phyloP scores from a whole-genome alignment of 2,888 invertebrate species.

The Drosophila limbata region DNA sequence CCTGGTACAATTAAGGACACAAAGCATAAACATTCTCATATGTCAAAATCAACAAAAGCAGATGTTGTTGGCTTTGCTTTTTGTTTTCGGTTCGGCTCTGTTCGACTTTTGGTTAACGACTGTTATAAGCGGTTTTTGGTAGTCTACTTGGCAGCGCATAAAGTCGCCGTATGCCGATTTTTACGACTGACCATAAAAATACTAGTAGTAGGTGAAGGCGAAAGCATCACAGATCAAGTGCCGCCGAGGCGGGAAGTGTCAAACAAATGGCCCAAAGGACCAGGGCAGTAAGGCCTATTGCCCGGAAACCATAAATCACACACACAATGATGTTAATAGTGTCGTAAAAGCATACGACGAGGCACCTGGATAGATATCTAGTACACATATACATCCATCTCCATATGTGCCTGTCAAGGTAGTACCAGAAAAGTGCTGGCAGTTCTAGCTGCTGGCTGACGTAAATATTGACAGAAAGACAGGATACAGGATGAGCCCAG shows the following conservation, averaged over 20 bases:
- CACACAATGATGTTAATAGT: conserved; percentile 68
- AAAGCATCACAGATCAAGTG: conserved; percentile 47
- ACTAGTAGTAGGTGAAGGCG: conserved; percentile 36
- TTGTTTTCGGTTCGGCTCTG: conserved; percentile 1
- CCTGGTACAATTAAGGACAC: conserved; percentile 43
- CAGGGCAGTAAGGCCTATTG: conserved; percentile 30
- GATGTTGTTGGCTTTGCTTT: conserved; percentile 43
- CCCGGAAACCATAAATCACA: conserved; percentile 49
- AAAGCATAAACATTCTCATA: conserved; percentile 57
- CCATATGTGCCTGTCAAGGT: not conserved
- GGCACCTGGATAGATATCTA: conserved; percentile 39
- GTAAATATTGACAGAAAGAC: conserved; percentile 57
- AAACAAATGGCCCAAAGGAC: conserved; percentile 35
- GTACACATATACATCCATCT: conserved; percentile 16
- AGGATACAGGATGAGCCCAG: conserved; percentile 24
- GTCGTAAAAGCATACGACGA: conserved; percentile 63
- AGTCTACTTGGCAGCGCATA: conserved; percentile 45
- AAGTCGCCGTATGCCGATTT: conserved; percentile 41
- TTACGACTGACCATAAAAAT: conserved; percentile 53
- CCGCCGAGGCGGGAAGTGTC: conserved; percentile 3
- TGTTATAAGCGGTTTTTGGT: conserved; percentile 46
- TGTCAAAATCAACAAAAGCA: conserved; percentile 70
- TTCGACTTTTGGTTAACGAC: conserved; percentile 45
- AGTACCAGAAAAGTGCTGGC: conserved; percentile 1
- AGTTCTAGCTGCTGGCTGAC: conserved; percentile 32